Evolutionary conservation across 2,113 vertebrate genomes (phyloP).

Genomic region (Andinoacara biseriatus): DNA sequence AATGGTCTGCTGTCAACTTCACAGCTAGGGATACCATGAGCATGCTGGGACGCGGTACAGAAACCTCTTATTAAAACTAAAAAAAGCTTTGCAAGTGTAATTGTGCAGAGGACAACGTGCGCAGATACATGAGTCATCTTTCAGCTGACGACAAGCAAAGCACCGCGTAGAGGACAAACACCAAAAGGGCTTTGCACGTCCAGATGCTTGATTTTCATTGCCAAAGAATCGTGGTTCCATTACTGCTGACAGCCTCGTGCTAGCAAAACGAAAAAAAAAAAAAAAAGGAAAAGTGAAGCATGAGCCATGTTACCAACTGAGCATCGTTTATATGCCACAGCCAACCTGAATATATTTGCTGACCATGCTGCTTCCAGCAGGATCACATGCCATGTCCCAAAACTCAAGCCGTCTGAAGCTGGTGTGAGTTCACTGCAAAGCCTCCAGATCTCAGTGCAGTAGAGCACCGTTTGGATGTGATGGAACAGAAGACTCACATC

Average conservation of each 20-base stretch:
- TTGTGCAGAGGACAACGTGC: slow-evolving; percentile 34
- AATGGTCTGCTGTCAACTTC: slow-evolving; percentile 10
- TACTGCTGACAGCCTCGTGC: neutral
- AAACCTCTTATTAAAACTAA: slow-evolving; percentile 53
- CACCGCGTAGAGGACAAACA: neutral
- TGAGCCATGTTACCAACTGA: neutral
- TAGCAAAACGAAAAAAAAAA: neutral
- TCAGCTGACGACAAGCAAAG: slow-evolving; percentile 32
- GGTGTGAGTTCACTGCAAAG: too few species aligned
- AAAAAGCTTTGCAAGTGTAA: slow-evolving; percentile 45
- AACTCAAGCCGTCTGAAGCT: too few species aligned
- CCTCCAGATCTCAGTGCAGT: too few species aligned
- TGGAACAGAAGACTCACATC: too few species aligned
- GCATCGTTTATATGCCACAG: neutral
- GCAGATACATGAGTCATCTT: slow-evolving; percentile 46
- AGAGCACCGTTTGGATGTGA: too few species aligned
- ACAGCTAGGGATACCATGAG: slow-evolving; percentile 9
- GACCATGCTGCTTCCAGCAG: too few species aligned
- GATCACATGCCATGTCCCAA: too few species aligned
- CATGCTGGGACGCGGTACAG: neutral
- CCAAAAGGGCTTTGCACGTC: neutral
- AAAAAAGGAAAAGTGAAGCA: neutral
- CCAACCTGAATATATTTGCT: too few species aligned
- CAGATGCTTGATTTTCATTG: slow-evolving; percentile 17
- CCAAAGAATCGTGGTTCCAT: neutral